Evolutionary conservation across 2,888 invertebrate species (phyloP).

Genomic region (Thymelicus sylvestris): DNA sequence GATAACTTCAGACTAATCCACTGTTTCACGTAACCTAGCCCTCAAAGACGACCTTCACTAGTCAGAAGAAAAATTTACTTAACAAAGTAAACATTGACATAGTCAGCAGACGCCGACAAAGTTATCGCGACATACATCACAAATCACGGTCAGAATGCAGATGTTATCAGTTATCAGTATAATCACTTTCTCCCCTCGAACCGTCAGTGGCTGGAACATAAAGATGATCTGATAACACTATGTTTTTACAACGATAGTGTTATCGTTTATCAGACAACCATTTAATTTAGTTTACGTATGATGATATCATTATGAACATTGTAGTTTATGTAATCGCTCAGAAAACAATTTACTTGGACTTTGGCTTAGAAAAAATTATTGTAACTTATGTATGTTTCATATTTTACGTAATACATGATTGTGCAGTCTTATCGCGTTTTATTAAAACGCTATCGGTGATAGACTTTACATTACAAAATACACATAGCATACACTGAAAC

Average conservation of each 20-base stretch:
- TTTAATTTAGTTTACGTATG: neutral
- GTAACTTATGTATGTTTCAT: no score
- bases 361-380: no score
- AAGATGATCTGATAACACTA: slow-evolving; percentile 48
- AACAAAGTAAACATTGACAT: slow-evolving; percentile 40
- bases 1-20: no score
- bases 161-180: slow-evolving; percentile 44
- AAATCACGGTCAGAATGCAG: slow-evolving; percentile 36
- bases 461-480: no score
- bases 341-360: neutral
- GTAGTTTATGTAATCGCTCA: slow-evolving; percentile 2
- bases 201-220: slow-evolving; percentile 42
- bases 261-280: neutral
- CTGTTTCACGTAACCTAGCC: slow-evolving; percentile 2
- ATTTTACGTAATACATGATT: no score
- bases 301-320: neutral
- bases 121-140: slow-evolving; percentile 41
- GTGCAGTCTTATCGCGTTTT: no score
- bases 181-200: slow-evolving; percentile 56
- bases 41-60: slow-evolving; percentile 43
- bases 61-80: slow-evolving; percentile 48
- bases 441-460: no score
- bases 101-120: slow-evolving; percentile 28
- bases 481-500: no score
- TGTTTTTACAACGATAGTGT: slow-evolving; percentile 45